Evolutionary conservation across 2,888 invertebrate genomes (phyloP), one percentile per base, ranked within the genome.

Genomic region (Netelia fuscicornis): DNA sequence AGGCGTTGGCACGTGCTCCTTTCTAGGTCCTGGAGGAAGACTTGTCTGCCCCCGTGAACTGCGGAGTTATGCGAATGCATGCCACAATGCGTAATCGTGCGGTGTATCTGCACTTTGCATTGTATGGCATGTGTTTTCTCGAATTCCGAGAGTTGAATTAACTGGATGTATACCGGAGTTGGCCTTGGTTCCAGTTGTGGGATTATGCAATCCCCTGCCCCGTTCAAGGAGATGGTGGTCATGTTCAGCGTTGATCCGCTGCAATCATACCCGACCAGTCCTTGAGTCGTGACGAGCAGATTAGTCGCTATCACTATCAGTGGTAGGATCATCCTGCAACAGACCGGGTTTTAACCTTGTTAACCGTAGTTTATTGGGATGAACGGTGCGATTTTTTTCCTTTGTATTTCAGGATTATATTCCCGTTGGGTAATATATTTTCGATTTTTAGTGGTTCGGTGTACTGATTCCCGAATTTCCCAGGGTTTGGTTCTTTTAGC

Each of bases 381-480:
- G 78, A 2, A 79, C 79, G 6, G 71, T 1, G 42, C 52, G 52
- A 13, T n/a, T 2, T 62, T 20, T 74, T 68, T 62, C 3, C 58
- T 72, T 30, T 70, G 75, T 42, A 52, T 74, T 20, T 37, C 2
- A 83, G 79, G 20, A 44, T 78, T 3, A 79, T 13, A 58, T 86
- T 86, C 10, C 79, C 56, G 9, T 75, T 77, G 1, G 60, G 42
- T 6, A 85, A 58, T 48, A 76, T 64, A 20, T 86, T 81, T 8
- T 85, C 3, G 0, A 87, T 58, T 37, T 84, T 56, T 23, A 76
- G 76, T 0, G 87, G 87, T 3, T 85, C 86, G 0, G 77, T 56
- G 17, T 87, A 87, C 2, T 81, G 70, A 8, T 83, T 42, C 0
- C 62, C 81, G 9, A 87, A 52, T 81, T 87, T 86, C 2, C 81